A percentile compares a stretch with the other conserved stretches of the same genome.
phyloP scores from a whole-genome alignment of 2,113 vertebrate genomes.

The Dryoscopus gambensis region DNA sequence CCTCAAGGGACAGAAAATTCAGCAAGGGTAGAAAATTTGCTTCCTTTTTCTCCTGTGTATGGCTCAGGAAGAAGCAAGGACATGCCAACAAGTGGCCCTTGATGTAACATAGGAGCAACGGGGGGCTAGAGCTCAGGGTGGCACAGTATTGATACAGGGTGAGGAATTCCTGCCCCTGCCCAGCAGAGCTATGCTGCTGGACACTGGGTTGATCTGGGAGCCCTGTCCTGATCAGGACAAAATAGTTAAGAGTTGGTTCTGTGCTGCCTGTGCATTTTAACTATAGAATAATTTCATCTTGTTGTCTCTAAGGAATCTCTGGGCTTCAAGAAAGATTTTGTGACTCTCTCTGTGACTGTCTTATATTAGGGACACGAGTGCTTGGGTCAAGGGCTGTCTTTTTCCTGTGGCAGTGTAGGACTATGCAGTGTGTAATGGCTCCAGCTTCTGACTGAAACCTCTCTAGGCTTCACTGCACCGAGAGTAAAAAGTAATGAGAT shows the following conservation, averaged over 20 bases:
- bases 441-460: neutral
- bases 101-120: neutral
- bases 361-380: neutral
- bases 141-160: neutral
- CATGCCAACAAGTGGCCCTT: neutral
- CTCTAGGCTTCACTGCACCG: neutral
- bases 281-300: neutral
- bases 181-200: neutral
- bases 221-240: neutral
- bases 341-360: neutral
- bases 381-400: neutral
- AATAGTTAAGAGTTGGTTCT: neutral
- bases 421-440: neutral
- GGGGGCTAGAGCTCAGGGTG: neutral
- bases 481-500: neutral
- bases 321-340: neutral
- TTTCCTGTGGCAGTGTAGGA: neutral
- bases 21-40: neutral
- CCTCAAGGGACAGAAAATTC: neutral
- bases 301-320: neutral
- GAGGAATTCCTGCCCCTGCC: neutral
- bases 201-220: neutral
- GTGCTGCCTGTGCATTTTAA: neutral
- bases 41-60: neutral
- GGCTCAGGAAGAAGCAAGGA: neutral